Conservation (phyloP, 2,113 vertebrate genomes). For the Cavia porcellus region DNA sequence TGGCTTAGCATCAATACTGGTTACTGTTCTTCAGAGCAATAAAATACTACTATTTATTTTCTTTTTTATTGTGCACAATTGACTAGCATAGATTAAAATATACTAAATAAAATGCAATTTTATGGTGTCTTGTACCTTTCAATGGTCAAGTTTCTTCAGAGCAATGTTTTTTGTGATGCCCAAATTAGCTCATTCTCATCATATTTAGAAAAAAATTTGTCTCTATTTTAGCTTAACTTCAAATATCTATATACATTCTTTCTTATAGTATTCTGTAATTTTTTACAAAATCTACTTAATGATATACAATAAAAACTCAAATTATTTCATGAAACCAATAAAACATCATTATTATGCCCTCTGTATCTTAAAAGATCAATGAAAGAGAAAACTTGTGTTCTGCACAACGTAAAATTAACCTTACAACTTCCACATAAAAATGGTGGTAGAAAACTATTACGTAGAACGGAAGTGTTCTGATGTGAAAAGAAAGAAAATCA, state of each 20-base stretch:
- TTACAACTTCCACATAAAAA: background rate
- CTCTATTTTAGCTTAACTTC: background rate
- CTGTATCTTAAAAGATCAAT: background rate
- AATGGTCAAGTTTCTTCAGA: background rate
- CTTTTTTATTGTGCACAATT: background rate
- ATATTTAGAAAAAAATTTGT: background rate
- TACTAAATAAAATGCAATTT: background rate
- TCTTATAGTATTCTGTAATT: background rate
- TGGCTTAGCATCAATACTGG: background rate
- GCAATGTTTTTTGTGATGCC: background rate
- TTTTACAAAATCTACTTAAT: background rate
- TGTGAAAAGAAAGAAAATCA: background rate
- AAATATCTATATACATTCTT: background rate
- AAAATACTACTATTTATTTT: background rate
- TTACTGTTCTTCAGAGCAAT: background rate
- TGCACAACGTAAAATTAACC: background rate
- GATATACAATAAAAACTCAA: background rate
- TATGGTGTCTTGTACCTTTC: background rate
- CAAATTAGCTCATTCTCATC: accelerated
- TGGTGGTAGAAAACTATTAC: background rate
- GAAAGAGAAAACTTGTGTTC: background rate
- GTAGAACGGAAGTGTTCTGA: background rate
- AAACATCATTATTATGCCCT: background rate
- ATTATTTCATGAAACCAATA: conserved; percentile 8
- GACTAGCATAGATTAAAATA: background rate